A percentile compares a stretch with the other conserved stretches of the same genome.
phyloP scores from a whole-genome alignment of 2,797 vertebrate genomes.

The Anguilla pacifica region DNA sequence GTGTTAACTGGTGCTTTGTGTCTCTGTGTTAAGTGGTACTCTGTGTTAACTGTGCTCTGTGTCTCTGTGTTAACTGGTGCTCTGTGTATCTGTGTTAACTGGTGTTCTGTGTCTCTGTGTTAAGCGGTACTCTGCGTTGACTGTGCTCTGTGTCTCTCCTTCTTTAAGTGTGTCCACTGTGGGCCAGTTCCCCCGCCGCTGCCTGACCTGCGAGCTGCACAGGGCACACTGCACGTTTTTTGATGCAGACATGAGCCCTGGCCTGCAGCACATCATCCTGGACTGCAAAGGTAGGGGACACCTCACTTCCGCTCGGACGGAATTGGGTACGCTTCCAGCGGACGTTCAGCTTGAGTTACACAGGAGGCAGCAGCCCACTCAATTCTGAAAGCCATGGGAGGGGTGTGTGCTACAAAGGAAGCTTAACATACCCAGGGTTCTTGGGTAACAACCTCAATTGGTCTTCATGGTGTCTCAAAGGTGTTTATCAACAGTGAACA shows the following conservation, averaged over 20 bases:
- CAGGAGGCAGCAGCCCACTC: too few relatives aligned
- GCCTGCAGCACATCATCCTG: conserved; percentile 73
- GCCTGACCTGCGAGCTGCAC: conserved; percentile 72
- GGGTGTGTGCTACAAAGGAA: too few relatives aligned
- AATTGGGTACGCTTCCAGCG: too few relatives aligned
- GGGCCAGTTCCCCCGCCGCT: conserved; percentile 72
- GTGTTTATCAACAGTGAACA: too few relatives aligned
- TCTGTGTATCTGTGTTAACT: background rate
- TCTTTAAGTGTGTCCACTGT: conserved; percentile 69
- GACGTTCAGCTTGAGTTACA: too few relatives aligned
- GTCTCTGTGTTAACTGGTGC: background rate
- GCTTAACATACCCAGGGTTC: too few relatives aligned
- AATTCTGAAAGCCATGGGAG: too few relatives aligned
- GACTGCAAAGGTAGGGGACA: conserved; percentile 72
- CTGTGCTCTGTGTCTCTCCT: background rate
- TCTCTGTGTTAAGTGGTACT: background rate
- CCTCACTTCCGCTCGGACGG: background rate
- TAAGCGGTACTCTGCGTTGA: background rate
- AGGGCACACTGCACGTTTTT: conserved; percentile 74
- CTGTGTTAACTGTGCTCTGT: background rate
- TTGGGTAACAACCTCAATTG: too few relatives aligned
- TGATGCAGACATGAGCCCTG: conserved; percentile 75
- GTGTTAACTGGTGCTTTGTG: background rate
- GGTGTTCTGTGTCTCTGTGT: background rate
- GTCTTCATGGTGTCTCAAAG: too few relatives aligned